Conservation (phyloP, 2,797 vertebrate species). For the Poeciliopsis gracilis region DNA sequence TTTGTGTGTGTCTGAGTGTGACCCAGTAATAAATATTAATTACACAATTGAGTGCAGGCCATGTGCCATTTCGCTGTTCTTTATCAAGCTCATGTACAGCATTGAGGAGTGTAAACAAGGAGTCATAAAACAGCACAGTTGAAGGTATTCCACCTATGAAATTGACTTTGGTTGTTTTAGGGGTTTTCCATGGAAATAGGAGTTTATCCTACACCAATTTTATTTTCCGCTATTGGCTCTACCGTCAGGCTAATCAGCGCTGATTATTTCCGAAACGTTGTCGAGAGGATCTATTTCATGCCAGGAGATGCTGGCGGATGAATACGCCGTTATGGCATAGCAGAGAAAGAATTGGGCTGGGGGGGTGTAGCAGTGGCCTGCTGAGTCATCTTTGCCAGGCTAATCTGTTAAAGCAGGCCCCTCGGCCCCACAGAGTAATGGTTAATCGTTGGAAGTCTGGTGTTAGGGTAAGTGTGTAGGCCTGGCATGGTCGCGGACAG, state of each 20-base stretch:
- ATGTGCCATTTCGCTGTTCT: constrained; percentile 66
- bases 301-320: constrained; percentile 66
- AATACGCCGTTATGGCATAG: constrained; percentile 61
- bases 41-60: constrained; percentile 67
- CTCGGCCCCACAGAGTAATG: constrained; percentile 71
- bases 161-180: neutral
- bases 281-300: constrained; percentile 64
- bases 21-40: constrained; percentile 76
- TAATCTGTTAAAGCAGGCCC: constrained; percentile 72
- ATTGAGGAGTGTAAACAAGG: constrained; percentile 22
- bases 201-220: constrained; percentile 3
- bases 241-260: constrained; percentile 25
- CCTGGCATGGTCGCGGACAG: constrained; percentile 42
- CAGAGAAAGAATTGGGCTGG: constrained; percentile 63
- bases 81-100: constrained; percentile 66
- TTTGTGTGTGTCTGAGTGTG: constrained; percentile 22
- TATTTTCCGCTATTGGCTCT: constrained; percentile 4
- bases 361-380: constrained; percentile 63
- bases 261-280: neutral
- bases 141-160: neutral
- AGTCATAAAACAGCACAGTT: constrained; percentile 11
- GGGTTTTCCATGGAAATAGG: constrained; percentile 9
- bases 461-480: constrained; percentile 72
- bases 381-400: constrained; percentile 76
- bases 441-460: constrained; percentile 76